Evolutionary conservation across 2,797 vertebrate genomes (phyloP).

Genomic region (Graptemys geographica): DNA sequence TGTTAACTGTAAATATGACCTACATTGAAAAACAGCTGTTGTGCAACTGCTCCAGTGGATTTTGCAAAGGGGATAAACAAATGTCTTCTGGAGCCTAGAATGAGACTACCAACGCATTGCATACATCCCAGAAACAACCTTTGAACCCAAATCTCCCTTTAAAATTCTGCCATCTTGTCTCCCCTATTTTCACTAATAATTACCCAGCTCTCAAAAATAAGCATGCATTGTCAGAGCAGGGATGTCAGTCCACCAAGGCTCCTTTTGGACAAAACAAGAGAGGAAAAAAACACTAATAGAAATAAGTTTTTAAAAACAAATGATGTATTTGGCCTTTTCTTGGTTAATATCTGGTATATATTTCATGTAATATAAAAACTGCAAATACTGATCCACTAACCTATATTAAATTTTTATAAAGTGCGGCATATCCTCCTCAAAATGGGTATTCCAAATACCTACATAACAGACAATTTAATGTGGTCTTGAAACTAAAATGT

Average conservation of each 20-base stretch:
- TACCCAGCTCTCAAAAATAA: conserved; percentile 12
- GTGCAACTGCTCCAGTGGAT: not conserved
- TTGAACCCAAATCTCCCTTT: not conserved
- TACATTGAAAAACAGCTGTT: rapidly evolving
- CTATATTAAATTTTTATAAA: conserved; percentile 16
- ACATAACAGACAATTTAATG: conserved; percentile 29
- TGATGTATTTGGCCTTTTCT: rapidly evolving
- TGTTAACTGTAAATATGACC: not conserved
- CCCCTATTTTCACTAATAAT: not conserved
- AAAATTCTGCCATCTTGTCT: not conserved
- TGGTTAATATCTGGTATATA: conserved; percentile 10
- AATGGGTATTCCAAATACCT: not conserved
- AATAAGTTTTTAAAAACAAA: conserved; percentile 7
- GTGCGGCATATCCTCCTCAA: not conserved
- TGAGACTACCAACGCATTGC: not conserved
- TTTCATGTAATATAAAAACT: conserved; percentile 2
- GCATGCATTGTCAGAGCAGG: not conserved
- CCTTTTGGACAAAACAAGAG: conserved; percentile 12
- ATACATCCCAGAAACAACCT: not conserved
- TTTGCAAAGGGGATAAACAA: not conserved
- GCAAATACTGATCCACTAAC: not conserved
- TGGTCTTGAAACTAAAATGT: not conserved
- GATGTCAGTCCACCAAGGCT: conserved; percentile 6
- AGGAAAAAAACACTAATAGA: conserved; percentile 45
- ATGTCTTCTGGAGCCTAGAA: not conserved